Evolutionary conservation across 2,888 invertebrate species (phyloP).

Genomic region (Cheilosia urbana): DNA sequence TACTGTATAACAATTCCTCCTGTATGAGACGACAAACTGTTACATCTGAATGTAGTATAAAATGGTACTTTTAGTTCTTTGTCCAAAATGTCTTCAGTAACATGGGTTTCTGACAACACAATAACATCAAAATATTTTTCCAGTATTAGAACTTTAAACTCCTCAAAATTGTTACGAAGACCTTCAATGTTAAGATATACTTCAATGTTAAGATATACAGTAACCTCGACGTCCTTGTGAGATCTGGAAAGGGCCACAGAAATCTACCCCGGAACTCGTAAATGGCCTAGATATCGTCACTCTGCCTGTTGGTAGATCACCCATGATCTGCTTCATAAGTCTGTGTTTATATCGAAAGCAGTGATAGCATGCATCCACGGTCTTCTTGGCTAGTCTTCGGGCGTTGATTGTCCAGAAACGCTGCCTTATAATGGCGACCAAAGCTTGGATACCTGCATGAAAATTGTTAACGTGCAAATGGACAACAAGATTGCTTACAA

Average conservation of each 20-base stretch:
- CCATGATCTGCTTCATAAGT: slow-evolving; percentile 12
- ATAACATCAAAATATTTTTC: too few species aligned
- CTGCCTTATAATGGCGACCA: slow-evolving; percentile 53
- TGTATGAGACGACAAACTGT: too few species aligned
- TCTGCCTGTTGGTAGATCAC: not conserved
- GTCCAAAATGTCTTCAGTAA: too few species aligned
- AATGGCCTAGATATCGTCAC: slow-evolving; percentile 12
- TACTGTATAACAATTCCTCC: too few species aligned
- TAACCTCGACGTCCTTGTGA: slow-evolving; percentile 23
- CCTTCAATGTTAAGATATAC: too few species aligned
- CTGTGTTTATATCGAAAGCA: slow-evolving; percentile 7
- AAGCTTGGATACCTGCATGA: slow-evolving; percentile 63
- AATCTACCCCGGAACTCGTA: slow-evolving; percentile 7
- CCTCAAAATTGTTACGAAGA: too few species aligned
- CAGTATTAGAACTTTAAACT: too few species aligned
- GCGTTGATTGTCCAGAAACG: slow-evolving; percentile 64
- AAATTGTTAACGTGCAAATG: slow-evolving; percentile 63
- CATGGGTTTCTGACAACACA: too few species aligned
- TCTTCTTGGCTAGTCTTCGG: slow-evolving; percentile 24
- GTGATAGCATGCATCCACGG: slow-evolving; percentile 7
- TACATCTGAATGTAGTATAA: too few species aligned
- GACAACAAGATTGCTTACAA: slow-evolving; percentile 15
- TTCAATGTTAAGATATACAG: too few species aligned
- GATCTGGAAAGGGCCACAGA: slow-evolving; percentile 15
- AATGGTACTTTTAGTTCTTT: too few species aligned